Base-by-base conservation (phyloP, 2,888 invertebrate species). In the Acanthosoma haemorrhoidale region DNA sequence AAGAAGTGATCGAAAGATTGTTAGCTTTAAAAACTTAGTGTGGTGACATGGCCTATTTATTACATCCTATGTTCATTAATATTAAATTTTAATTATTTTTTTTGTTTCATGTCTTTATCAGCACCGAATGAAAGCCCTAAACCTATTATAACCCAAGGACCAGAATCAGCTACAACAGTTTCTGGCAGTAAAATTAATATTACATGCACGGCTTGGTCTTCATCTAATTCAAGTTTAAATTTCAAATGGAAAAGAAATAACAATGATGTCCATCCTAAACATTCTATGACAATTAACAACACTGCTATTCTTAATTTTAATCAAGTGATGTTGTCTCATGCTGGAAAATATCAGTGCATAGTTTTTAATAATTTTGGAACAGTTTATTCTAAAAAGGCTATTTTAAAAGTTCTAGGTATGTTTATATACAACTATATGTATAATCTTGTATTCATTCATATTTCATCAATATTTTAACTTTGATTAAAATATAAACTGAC, bases 181-280 rank as follows among this genome's bases (percentile, higher is more conserved):
- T 92, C 91, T 80, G 93, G 92, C n/a, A 88, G 88, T 72, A 91
- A 93, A 77, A 87, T 93, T 6, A 90, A 88, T 57, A 82, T 96
- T 75, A 83, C 86, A 72, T 96, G 96, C 80, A 87, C 87, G 73
- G 94, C 94, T 3, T 89, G 88, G 73, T 91, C 92, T 29, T 90
- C 88, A 67, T 87, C 89, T 3, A 87, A 88, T 51, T 85, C 87
- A 72, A 87, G 88, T 57, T 86, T 94, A 80, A 85, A 84, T 73
- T 92, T 95, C 78, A 84, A 87, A 73, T 96, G 96, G 96, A 90
- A 89, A 77, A 92, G 91, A 78, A 91, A 96, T 78, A 92, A 93
- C 81, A 83, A 84, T 43, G 85, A 87, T 77, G 77, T 88, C 21
- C 75, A 21, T 78, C 77, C 3, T 64, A 73, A 36, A 25, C 70